A percentile compares a stretch with the other conserved stretches of the same genome.
Conservation (phyloP, 2,888 invertebrate species). For the Torymus texanus region DNA sequence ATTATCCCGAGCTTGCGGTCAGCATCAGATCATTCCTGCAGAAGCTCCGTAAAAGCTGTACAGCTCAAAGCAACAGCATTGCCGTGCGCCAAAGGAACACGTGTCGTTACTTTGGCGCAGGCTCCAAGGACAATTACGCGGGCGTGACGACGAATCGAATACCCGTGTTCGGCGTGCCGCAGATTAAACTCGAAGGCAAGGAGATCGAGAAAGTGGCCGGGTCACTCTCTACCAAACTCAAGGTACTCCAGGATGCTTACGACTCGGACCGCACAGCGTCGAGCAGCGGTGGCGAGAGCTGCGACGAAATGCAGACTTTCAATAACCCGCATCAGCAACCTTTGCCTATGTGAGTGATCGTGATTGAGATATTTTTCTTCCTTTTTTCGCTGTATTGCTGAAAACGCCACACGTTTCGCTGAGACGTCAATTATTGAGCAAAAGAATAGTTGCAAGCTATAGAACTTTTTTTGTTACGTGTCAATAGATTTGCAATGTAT, state of each 20-base stretch:
- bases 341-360: slow-evolving; percentile 85
- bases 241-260: slow-evolving; percentile 84
- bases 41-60: slow-evolving; percentile 71
- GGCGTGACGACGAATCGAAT: slow-evolving; percentile 62
- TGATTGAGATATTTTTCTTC: slow-evolving; percentile 49
- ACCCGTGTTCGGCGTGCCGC: slow-evolving; percentile 69
- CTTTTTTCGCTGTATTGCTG: slow-evolving; percentile 10
- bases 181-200: slow-evolving; percentile 70
- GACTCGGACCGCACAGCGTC: slow-evolving; percentile 96
- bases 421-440: background rate
- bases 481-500: no score
- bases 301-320: slow-evolving; percentile 90
- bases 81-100: slow-evolving; percentile 68
- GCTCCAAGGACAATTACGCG: slow-evolving; percentile 72
- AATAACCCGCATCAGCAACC: slow-evolving; percentile 86
- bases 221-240: slow-evolving; percentile 83
- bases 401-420: background rate
- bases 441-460: no score
- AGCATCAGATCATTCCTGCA: slow-evolving; percentile 69
- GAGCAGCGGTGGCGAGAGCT: slow-evolving; percentile 95
- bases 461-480: no score
- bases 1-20: slow-evolving; percentile 69
- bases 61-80: slow-evolving; percentile 71
- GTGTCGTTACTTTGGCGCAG: slow-evolving; percentile 78
- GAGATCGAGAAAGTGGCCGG: slow-evolving; percentile 85